Evolutionary conservation across 2,888 invertebrate genomes (phyloP).

Genomic region (Synanthedon andrenaeformis): DNA sequence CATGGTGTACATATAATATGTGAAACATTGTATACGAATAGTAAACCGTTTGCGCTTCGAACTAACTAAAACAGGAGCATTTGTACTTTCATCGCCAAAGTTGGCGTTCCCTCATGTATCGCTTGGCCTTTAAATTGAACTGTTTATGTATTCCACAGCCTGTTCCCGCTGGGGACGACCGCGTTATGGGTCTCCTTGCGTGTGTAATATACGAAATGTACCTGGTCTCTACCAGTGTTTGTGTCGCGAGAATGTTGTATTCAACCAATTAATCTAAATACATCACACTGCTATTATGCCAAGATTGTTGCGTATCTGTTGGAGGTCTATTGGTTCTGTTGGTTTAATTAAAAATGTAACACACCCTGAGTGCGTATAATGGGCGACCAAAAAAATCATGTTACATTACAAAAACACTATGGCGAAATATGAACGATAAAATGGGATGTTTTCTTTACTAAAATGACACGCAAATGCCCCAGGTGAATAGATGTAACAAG

Average conservation of each 20-base stretch:
- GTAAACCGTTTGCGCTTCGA: conserved; percentile 20
- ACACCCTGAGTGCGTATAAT: too few relatives aligned
- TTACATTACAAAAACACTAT: too few relatives aligned
- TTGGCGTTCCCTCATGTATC: conserved; percentile 27
- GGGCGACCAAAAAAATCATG: too few relatives aligned
- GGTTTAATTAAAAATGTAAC: too few relatives aligned
- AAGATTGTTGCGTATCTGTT: too few relatives aligned
- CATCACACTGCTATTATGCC: not conserved
- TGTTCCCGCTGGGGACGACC: conserved; percentile 13
- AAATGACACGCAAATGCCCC: too few relatives aligned
- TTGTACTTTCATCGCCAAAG: conserved; percentile 32
- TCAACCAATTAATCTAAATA: not conserved
- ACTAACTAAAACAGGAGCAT: conserved; percentile 27
- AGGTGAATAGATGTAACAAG: too few relatives aligned
- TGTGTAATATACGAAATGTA: conserved; percentile 11
- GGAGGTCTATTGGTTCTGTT: too few relatives aligned
- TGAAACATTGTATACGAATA: too few relatives aligned
- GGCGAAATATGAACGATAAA: too few relatives aligned
- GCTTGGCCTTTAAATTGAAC: conserved; percentile 35
- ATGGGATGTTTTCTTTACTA: too few relatives aligned
- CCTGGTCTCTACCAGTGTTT: conserved; percentile 1
- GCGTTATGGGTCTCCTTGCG: conserved; percentile 5
- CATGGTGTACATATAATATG: too few relatives aligned
- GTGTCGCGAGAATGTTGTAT: conserved; percentile 1
- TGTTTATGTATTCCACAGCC: conserved; percentile 35